Percentiles rank a stretch among this genome's conserved stretches.
Conservation (phyloP, 2,888 invertebrate species). For the Sipha maydis region DNA sequence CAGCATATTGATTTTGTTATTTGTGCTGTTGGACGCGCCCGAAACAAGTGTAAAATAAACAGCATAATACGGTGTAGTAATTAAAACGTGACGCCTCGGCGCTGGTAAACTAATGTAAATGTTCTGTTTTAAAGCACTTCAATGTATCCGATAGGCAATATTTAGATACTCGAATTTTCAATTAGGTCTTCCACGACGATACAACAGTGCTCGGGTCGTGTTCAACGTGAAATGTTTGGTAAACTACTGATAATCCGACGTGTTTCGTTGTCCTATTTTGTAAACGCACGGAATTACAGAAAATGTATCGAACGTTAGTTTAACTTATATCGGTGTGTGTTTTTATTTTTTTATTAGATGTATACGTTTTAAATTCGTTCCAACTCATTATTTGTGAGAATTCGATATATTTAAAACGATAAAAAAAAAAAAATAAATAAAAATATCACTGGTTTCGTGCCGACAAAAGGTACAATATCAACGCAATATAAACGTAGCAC, state of each 20-base stretch:
- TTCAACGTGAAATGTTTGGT: constrained; percentile 28
- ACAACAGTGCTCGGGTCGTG: constrained; percentile 23
- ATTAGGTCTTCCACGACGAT: constrained; percentile 8
- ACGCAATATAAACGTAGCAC: not conserved
- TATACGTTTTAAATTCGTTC: not conserved
- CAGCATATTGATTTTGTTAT: constrained; percentile 1
- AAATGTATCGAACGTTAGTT: constrained; percentile 17
- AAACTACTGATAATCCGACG: constrained; percentile 15
- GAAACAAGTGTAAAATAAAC: constrained; percentile 58
- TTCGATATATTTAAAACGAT: not conserved
- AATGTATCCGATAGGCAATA: constrained; percentile 18
- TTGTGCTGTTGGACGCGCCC: not conserved
- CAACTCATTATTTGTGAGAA: not conserved
- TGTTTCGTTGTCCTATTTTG: constrained; percentile 19
- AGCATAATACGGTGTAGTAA: constrained; percentile 17
- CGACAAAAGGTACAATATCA: not conserved
- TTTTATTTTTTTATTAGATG: no score
- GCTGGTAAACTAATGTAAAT: constrained; percentile 48
- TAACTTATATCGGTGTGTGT: not conserved
- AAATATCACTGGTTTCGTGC: not conserved
- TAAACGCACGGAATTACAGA: constrained; percentile 21
- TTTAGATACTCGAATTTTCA: constrained; percentile 53
- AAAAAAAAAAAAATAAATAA: not conserved
- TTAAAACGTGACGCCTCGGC: constrained; percentile 34
- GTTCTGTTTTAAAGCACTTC: constrained; percentile 34